Evolutionary conservation across 2,797 vertebrate species (phyloP), one percentile per base, ranked within the genome.

Genomic region (Aldrovandia affinis): DNA sequence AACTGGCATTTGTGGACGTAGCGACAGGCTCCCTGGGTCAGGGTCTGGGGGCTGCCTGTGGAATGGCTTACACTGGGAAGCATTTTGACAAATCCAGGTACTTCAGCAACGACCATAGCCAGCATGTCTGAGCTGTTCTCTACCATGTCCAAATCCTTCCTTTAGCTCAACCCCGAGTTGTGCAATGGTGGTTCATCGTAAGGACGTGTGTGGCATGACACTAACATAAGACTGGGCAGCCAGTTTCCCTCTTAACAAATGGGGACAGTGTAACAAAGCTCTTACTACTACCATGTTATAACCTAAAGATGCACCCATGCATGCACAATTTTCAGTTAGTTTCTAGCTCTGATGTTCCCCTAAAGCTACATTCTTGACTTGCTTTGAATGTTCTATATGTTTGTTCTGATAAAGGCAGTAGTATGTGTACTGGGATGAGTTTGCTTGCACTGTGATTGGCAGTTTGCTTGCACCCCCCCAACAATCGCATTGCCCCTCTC

Each of bases 31-130:
- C 96, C n/a, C 90, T 97, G 44, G 96, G 97, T 7, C 97, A 97
- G 91, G 97, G 97, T 83, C 94, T 98, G 3, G 96, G 96, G 0
- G 95, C 95, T 83, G 93, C 96, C 0, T 97, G 97, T 78, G 97
- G 97, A 5, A 98, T 98, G 96, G 97, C 97, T 20, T 98, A 98
- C 89, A 97, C 96, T 1, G 97, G 97, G 83, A 98, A 97, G 89
- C 59, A 97, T 89, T 97, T 98, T 83, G 97, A 97, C 92, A 96
- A 96, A 87, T 94, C 97, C 83, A 97, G 95, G 97, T 97, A 90
- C 91, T 86, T 4, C 68, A 86, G 61, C 44, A 18, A 9, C 57
- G 52, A 55, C 25, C 10, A 20, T 33, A 65, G n/a, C 78, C 78
- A 36, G 6, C 14, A 22, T 68, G 22, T 18, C 54, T 0, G 54